phyloP scores from a whole-genome alignment of 2,797 vertebrate genomes.

The Anguilla anguilla region DNA sequence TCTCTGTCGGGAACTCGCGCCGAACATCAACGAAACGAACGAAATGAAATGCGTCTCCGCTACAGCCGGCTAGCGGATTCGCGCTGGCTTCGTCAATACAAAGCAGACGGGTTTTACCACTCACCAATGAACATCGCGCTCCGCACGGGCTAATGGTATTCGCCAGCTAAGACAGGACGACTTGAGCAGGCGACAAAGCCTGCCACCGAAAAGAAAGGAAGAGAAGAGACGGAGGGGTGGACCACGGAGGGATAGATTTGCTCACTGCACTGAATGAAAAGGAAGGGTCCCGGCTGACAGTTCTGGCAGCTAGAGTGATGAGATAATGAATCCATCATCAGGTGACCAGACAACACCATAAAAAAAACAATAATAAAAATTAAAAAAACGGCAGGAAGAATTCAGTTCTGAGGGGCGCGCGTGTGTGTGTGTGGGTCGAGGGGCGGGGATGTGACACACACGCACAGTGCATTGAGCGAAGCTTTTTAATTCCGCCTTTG shows the following conservation, averaged over 20 bases:
- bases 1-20: background rate
- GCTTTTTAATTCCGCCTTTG: background rate
- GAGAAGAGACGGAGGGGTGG: background rate
- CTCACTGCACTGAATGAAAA: constrained; percentile 28
- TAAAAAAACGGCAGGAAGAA: constrained; percentile 58
- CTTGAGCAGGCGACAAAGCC: background rate
- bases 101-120: background rate
- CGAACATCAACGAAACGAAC: background rate
- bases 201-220: background rate
- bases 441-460: constrained; percentile 38
- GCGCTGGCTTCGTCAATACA: background rate
- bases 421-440: background rate
- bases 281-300: constrained; percentile 38
- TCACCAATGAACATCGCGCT: background rate
- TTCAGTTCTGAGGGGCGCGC: constrained; percentile 66
- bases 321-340: constrained; percentile 78
- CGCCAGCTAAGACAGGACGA: background rate
- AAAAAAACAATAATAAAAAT: constrained; percentile 56
- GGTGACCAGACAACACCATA: constrained; percentile 73
- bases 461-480: constrained; percentile 49
- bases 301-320: constrained; percentile 65
- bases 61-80: background rate
- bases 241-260: constrained; percentile 9
- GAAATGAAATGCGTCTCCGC: too few relatives aligned
- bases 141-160: constrained; percentile 16